Base-by-base conservation (phyloP, 2,113 vertebrate genomes). In the Xiphophorus maculatus region DNA sequence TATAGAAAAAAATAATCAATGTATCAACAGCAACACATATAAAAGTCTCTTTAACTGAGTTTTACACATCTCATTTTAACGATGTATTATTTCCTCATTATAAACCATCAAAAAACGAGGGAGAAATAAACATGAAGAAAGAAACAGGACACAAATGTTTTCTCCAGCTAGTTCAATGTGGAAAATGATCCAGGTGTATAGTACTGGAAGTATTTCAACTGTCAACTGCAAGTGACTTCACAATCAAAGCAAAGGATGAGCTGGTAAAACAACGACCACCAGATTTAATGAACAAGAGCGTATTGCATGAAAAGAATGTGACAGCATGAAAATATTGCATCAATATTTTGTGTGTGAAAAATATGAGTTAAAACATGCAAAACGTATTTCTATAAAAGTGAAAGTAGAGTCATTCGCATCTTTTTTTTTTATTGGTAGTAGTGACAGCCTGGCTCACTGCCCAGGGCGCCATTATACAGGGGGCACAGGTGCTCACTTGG, bases 1-100 rank as follows among this genome's bases (percentile, higher is more conserved):
- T 25, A 65, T 54, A 54, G 48, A 72, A 40, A 5, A 28, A 81
- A 66, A 37, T 11, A 79, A 48, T 33, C 40, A 10, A 10, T 44
- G 69, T 37, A 75, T 48, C 44, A 61, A 30, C 66, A 63, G 44
- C 29, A 30, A 76, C 58, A 68, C 27, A 7, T 0, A 63, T 5
- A 63, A 15, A 61, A 29, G n/a, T 63, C 12, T 28, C 5, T 48
- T 48, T 19, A 17, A 30, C 27, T 15, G 40, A 61, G n/a, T 61
- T 61, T 4, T 4, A 61, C 11, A 13, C 11, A 0, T 63, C 28
- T 63, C 27, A 63, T 28, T 3, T 29, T 30, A 30, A 63, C 30
- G 30, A 63, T 30, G 13, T 7, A 63, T 28, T 29, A 30, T 15
- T 28, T 14, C 60, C n/a, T 62, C 4, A 28, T 29, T 22, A 22